Percentiles rank a stretch among this genome's conserved stretches.
Conservation (phyloP, 2,797 vertebrate genomes). For the Diceros bicornis region DNA sequence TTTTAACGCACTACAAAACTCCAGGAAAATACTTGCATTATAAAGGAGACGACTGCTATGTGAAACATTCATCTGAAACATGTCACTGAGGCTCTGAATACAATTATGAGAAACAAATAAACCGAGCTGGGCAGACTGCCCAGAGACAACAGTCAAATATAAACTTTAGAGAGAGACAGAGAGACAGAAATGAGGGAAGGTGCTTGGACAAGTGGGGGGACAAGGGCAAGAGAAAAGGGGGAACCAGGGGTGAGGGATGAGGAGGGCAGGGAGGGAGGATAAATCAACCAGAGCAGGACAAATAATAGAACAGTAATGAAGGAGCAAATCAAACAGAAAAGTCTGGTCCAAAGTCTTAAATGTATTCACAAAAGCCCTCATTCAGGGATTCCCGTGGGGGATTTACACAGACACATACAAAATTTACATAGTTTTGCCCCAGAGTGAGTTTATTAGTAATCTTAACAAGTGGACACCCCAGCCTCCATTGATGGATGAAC, state of each 20-base stretch:
- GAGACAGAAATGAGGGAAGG: background rate
- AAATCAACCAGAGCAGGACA: background rate
- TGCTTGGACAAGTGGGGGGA: background rate
- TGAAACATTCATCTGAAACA: constrained; percentile 52
- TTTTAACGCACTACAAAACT: constrained; percentile 52
- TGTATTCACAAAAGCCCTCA: background rate
- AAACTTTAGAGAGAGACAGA: constrained; percentile 36
- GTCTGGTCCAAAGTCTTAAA: background rate
- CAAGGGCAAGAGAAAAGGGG: background rate
- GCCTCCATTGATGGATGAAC: background rate
- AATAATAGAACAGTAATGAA: background rate
- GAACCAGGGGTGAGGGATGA: fast-evolving
- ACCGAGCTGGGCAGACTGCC: constrained; percentile 64
- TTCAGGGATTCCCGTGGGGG: background rate
- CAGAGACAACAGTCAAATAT: constrained; percentile 63
- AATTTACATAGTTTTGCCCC: background rate
- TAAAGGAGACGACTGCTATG: background rate
- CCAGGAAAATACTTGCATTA: constrained; percentile 19
- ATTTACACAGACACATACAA: background rate
- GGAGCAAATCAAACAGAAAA: background rate
- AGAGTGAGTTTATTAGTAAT: background rate
- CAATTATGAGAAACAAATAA: constrained; percentile 80
- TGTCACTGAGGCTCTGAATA: constrained; percentile 56
- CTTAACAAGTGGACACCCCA: background rate
- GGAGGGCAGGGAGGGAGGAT: background rate